Base-by-base conservation (phyloP, 1,140 invertebrate genomes). In the Delia radicum region DNA sequence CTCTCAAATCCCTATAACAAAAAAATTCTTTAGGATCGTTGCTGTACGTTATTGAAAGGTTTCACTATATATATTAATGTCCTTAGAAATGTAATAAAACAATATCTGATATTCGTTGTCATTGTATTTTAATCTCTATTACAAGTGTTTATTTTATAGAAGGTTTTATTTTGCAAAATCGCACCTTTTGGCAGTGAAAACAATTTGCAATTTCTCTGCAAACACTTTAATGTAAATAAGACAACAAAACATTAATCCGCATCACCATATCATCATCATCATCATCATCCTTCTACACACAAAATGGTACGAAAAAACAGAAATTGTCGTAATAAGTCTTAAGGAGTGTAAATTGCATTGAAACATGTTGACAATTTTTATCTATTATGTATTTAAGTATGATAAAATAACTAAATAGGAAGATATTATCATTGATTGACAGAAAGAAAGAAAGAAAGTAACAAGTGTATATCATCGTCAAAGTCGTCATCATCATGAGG, bases 351-450 rank as follows among this genome's bases (percentile, higher is more conserved):
- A 55, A 55, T 55, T 55, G 48, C 48, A 55, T 55, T 55, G 21
- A 55, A 55, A 55, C 48, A 55, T 55, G 48, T 55, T 55, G 48
- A 55, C 48, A 55, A 55, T 55, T 21, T 55, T 65, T 65, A 15
- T 27, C 27, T 26, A 65, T 65, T 28, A 65, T 55, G 18, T 21
- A 21, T 55, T 65, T 65, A 28, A 65, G 24, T 27, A 65, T 28
- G 26, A 65, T 28, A 65, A 27, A 29, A 28, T 3, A 13, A 4
- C 62, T 65, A 7, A 21, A 61, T 28, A n/a, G n/a, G 15, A 69
- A 29, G 65, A 33, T 69, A 69, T 69, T 69, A 69, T 2, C 65
- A 33, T 69, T 69, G 65, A 69, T 69, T 69, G 65, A 69, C 65
- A 21, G 3, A 69, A 69, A 69, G 65, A 21, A 69, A 69, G 65